A percentile compares a stretch with the other conserved stretches of the same genome.
phyloP scores from a whole-genome alignment of 2,797 vertebrate species.

The Sebastes umbrosus region DNA sequence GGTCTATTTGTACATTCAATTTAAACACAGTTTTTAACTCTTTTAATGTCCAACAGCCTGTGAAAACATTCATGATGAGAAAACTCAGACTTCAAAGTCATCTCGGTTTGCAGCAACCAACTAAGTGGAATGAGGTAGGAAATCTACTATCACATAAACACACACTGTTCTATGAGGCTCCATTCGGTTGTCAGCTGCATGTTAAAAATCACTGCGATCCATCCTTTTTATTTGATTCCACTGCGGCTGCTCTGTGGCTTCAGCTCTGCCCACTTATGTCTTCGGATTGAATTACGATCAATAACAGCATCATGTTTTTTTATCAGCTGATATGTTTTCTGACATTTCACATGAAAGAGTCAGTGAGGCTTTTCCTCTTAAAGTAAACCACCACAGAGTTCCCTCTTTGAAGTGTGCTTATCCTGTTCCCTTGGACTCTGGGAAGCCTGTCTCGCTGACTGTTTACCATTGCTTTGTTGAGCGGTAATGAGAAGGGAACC shows the following conservation, averaged over 20 bases:
- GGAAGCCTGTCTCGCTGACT: not conserved
- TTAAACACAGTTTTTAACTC: not conserved
- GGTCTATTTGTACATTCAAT: not conserved
- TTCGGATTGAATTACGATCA: conserved; percentile 1
- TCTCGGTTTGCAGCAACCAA: not conserved
- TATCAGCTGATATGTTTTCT: not conserved
- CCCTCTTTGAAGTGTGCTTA: conserved; percentile 11
- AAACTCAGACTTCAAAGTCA: not conserved
- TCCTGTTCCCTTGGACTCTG: not conserved
- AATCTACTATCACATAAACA: not conserved
- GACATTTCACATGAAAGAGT: not conserved
- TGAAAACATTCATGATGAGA: not conserved
- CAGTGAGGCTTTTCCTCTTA: not conserved
- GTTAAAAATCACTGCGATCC: not conserved
- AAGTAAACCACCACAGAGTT: not conserved
- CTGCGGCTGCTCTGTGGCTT: not conserved
- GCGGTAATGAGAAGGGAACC: conserved; percentile 7
- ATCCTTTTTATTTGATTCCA: not conserved
- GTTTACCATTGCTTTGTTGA: conserved; percentile 6
- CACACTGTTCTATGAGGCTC: not conserved
- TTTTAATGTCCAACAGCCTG: not conserved
- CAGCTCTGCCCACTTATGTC: not conserved
- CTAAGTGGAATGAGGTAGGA: not conserved
- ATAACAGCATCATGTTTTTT: not conserved
- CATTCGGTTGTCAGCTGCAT: not conserved